Conservation (phyloP, 2,113 vertebrate species). For the Acanthisitta chloris region DNA sequence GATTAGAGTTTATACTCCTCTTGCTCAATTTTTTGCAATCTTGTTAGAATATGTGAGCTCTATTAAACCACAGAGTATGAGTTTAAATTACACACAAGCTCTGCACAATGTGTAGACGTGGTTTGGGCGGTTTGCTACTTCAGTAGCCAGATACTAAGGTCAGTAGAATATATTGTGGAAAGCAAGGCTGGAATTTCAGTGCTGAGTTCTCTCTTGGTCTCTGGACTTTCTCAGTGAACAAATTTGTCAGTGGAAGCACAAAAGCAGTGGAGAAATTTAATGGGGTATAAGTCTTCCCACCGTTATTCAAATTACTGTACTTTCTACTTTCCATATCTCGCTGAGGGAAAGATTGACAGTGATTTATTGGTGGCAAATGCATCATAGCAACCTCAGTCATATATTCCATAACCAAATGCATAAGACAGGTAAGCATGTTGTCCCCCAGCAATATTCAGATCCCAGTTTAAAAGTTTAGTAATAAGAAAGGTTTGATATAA, state of each 20-base stretch:
- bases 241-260: conserved; percentile 25
- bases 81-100: not conserved
- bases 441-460: not conserved
- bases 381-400: conserved; percentile 60
- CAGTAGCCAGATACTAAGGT: not conserved
- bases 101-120: not conserved
- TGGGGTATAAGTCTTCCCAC: conserved; percentile 62
- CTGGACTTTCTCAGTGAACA: conserved; percentile 56
- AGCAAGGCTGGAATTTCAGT: not conserved
- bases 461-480: not conserved
- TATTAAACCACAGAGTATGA: not conserved
- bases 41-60: not conserved
- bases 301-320: conserved; percentile 66
- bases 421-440: conserved; percentile 33
- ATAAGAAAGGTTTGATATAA: not conserved
- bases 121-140: not conserved
- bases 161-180: not conserved
- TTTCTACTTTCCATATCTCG: conserved; percentile 66
- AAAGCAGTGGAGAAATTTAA: conserved; percentile 56
- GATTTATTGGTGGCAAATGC: conserved; percentile 52
- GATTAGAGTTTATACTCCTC: conserved; percentile 15
- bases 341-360: conserved; percentile 70
- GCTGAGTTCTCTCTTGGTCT: not conserved
- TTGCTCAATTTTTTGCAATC: not conserved
- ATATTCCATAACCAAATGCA: conserved; percentile 59